Base-by-base conservation (phyloP, 2,113 vertebrate genomes). In the Chrysochloris asiatica region DNA sequence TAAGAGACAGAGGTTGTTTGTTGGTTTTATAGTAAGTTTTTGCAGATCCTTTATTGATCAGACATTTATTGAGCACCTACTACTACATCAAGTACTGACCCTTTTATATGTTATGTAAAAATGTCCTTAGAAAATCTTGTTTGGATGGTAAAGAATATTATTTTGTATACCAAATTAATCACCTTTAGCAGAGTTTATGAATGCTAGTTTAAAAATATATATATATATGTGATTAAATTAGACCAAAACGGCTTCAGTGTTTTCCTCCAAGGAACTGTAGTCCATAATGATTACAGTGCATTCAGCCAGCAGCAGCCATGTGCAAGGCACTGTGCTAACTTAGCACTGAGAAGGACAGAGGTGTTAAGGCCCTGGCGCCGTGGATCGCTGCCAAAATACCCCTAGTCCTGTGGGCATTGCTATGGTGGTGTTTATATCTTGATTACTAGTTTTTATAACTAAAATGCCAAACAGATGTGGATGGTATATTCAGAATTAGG, bases 31-130 rank as follows among this genome's bases (percentile, higher is more conserved):
- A 48, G 65, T 86, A 65, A 79, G 19, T 67, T 88, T 76, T 76
- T 85, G 11, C 38, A 82, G 75, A 12, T 50, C 82, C 76, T 85
- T 90, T 75, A 72, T 76, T 79, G 28, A 95, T 88, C 41, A 75
- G 26, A 89, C 88, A 95, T 95, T 96, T 95, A 96, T 94, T 96
- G 96, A 96, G 96, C 95, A 96, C 95, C 94, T 95, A 93, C 94
- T 93, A 94, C 86, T n/a, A 52, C 48, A 82, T 95, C 91, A 90
- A 92, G 28, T 71, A 85, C 43, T 81, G 43, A 89, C 59, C 12
- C n/a, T 8, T 1, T 73, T 82, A 41, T 81, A 65, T 82, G 87
- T 91, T 75, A 80, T 86, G n/a, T 71, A 69, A 45, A 91, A 93
- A 83, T 72, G 28, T 65, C 63, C 72, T 91, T 81, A 92, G 54